phyloP scores from a whole-genome alignment of 1,140 invertebrate genomes.

The Drosophila tani region DNA sequence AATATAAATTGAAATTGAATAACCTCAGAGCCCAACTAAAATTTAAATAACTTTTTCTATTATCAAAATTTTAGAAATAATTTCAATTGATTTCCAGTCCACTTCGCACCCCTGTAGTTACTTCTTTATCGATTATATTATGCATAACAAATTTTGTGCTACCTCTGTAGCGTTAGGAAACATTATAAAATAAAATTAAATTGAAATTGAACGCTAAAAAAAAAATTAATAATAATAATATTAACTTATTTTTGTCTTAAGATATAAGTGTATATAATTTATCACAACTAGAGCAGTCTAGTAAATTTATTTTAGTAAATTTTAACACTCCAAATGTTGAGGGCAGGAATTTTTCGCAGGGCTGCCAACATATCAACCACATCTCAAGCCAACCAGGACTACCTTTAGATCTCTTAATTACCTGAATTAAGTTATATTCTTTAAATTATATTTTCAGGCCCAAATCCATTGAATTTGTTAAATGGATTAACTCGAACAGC shows the following conservation, averaged over 20 bases:
- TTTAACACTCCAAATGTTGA: background rate
- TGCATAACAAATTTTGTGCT: background rate
- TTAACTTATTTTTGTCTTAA: no score
- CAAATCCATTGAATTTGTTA: background rate
- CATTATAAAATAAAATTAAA: no score
- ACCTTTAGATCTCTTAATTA: no score
- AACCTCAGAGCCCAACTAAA: no score
- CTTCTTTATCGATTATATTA: background rate
- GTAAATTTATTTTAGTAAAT: background rate
- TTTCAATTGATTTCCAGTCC: background rate
- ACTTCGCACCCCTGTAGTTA: background rate
- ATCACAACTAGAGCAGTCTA: background rate
- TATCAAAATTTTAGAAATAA: background rate
- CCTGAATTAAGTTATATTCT: no score
- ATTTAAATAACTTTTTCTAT: no score
- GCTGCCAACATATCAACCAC: no score
- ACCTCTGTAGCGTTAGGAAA: no score
- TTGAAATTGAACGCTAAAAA: no score
- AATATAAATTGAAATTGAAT: background rate
- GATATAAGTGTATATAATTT: background rate
- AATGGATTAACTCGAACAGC: background rate
- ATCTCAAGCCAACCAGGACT: no score
- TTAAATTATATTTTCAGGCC: background rate
- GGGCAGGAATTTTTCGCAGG: no score
- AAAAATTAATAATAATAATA: no score